Conservation (phyloP, 1,140 invertebrate genomes). For the Copidosoma floridanum region DNA sequence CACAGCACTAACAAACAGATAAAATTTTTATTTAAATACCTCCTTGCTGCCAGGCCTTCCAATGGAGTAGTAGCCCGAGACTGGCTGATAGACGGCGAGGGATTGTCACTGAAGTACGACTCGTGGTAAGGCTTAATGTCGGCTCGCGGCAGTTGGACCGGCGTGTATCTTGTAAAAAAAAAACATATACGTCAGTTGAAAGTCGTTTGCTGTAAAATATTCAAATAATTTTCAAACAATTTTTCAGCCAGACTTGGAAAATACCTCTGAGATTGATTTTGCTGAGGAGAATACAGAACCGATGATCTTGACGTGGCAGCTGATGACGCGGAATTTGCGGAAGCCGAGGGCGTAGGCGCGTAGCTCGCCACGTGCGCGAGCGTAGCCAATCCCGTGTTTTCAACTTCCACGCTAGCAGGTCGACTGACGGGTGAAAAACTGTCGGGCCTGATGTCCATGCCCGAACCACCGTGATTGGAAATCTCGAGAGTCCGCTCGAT, state of each 20-base stretch:
- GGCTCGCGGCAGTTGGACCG: slow-evolving; percentile 64
- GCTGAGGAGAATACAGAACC: slow-evolving; percentile 50
- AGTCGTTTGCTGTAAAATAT: no score
- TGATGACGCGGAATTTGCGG: slow-evolving; percentile 38
- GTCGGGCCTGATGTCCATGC: slow-evolving; percentile 48
- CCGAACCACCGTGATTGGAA: slow-evolving; percentile 65
- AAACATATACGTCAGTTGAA: slow-evolving; percentile 1
- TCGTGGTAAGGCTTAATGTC: slow-evolving; percentile 74
- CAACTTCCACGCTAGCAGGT: slow-evolving; percentile 64
- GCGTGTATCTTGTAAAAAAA: slow-evolving; percentile 55
- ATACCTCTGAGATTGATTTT: slow-evolving; percentile 51
- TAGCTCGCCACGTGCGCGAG: slow-evolving; percentile 62
- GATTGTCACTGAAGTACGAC: slow-evolving; percentile 68
- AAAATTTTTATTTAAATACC: no score
- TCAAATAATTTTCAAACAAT: background rate
- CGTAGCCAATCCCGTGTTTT: slow-evolving; percentile 56
- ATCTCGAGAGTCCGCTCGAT: slow-evolving; percentile 85
- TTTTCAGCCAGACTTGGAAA: background rate
- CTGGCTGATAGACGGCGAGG: slow-evolving; percentile 47
- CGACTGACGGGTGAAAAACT: slow-evolving; percentile 68
- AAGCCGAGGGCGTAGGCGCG: slow-evolving; percentile 43
- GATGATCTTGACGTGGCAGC: slow-evolving; percentile 49
- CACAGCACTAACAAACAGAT: no score
- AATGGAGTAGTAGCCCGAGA: slow-evolving; percentile 50
- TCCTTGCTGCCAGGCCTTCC: slow-evolving; percentile 72